Conservation (phyloP, 1,140 invertebrate genomes). For the Microplitis mediator region DNA sequence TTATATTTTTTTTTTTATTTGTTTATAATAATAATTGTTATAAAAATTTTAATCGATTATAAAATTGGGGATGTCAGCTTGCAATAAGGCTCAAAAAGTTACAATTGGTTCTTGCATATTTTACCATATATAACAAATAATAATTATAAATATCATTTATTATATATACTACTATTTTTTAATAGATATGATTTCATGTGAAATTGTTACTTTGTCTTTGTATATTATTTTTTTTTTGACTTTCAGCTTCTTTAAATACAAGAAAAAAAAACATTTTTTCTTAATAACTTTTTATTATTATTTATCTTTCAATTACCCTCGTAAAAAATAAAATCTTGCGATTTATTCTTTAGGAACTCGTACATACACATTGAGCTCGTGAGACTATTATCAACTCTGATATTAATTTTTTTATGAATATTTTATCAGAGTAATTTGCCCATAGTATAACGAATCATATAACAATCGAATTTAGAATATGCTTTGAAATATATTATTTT, state of each 20-base stretch:
- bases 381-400: too few relatives aligned
- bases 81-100: constrained; percentile 20
- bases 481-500: too few relatives aligned
- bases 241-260: neutral
- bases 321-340: too few relatives aligned
- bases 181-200: neutral
- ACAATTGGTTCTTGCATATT: constrained; percentile 17
- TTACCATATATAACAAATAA: constrained; percentile 10
- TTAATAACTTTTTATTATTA: neutral
- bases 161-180: neutral
- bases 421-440: too few relatives aligned
- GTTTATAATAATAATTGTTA: constrained; percentile 5
- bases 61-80: constrained; percentile 14
- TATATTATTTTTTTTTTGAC: neutral
- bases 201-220: constrained; percentile 3
- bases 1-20: neutral
- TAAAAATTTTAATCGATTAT: constrained; percentile 12
- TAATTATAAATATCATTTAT: neutral
- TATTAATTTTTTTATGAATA: too few relatives aligned
- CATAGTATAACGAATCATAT: too few relatives aligned
- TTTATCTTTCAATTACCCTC: neutral
- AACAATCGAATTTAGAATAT: too few relatives aligned
- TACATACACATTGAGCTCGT: too few relatives aligned
- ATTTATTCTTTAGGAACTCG: too few relatives aligned
- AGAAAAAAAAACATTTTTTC: neutral